phyloP scores from a whole-genome alignment of 1,140 invertebrate species.

The Saccostrea glomerata region DNA sequence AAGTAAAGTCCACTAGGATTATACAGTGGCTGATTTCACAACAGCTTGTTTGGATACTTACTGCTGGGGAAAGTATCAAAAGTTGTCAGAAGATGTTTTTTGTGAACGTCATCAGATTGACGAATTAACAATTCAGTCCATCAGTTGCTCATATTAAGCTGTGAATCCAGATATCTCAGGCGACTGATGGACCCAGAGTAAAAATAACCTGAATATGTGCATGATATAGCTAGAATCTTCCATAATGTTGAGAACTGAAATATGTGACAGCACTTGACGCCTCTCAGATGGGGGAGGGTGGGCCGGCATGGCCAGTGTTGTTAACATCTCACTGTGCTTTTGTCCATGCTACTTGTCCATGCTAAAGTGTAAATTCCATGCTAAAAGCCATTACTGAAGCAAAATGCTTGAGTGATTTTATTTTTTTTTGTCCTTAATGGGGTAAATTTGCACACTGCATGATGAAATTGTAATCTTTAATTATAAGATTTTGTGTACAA shows the following conservation, averaged over 20 bases:
- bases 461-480: slow-evolving; percentile 13
- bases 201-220: slow-evolving; percentile 28
- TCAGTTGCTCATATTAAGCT: neutral
- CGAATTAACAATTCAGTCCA: neutral
- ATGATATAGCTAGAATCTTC: slow-evolving; percentile 28
- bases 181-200: neutral
- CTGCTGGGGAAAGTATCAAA: neutral
- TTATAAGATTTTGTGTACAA: neutral
- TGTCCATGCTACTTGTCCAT: neutral
- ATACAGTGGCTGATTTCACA: neutral
- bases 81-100: neutral
- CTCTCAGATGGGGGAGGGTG: neutral
- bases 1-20: neutral
- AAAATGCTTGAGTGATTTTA: neutral
- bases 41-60: neutral
- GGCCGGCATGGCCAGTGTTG: neutral
- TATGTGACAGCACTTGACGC: neutral
- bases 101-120: neutral
- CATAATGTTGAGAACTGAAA: slow-evolving; percentile 25
- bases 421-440: neutral
- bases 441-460: slow-evolving; percentile 17
- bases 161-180: neutral
- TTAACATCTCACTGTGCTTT: slow-evolving; percentile 14
- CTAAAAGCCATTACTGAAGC: neutral
- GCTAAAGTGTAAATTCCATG: neutral